Conservation (phyloP, 2,888 invertebrate species). For the Palloptera scutellata region DNA sequence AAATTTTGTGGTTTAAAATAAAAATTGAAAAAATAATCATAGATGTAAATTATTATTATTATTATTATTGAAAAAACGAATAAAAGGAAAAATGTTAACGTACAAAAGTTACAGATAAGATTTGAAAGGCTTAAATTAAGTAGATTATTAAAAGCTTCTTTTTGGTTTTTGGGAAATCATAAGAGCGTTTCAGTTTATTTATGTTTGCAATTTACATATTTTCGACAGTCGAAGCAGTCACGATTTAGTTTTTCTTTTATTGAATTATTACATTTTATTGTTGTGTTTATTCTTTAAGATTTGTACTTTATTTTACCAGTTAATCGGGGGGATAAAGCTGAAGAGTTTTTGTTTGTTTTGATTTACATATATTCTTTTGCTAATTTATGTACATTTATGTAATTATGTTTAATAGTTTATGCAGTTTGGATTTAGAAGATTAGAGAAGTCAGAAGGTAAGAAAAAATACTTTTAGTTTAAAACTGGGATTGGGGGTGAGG, state of each 20-base stretch:
- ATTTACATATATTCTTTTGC: slow-evolving; percentile 2
- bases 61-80: neutral
- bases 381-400: neutral
- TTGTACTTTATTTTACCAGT: slow-evolving; percentile 57
- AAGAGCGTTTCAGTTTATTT: slow-evolving; percentile 22
- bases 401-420: too few species aligned
- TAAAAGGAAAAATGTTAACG: neutral
- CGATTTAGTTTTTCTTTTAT: slow-evolving; percentile 12
- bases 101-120: neutral
- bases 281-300: slow-evolving; percentile 40
- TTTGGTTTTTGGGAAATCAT: slow-evolving; percentile 17
- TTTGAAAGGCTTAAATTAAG: neutral
- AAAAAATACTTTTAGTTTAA: too few species aligned
- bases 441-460: too few species aligned
- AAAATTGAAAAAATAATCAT: slow-evolving; percentile 6
- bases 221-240: slow-evolving; percentile 1
- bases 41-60: neutral
- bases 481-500: too few species aligned
- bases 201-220: neutral
- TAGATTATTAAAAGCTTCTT: neutral
- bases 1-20: slow-evolving; percentile 15
- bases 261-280: slow-evolving; percentile 17
- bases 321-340: slow-evolving; percentile 56
- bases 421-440: too few species aligned
- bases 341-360: slow-evolving; percentile 17